phyloP scores from a whole-genome alignment of 2,797 vertebrate genomes.

The Spinibarbus caldwelli region DNA sequence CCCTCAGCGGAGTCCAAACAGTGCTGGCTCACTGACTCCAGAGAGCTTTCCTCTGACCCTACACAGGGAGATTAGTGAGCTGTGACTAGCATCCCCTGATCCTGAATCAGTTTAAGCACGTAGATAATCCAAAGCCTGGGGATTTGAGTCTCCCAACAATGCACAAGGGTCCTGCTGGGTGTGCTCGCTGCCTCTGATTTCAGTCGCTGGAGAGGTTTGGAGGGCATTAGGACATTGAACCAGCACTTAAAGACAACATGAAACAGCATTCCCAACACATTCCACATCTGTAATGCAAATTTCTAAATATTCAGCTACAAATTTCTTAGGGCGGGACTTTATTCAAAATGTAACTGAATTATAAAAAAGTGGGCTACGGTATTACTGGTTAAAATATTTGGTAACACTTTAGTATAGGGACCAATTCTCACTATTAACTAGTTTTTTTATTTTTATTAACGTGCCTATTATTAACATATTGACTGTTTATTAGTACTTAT shows the following conservation, averaged over 20 bases:
- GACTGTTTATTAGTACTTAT: no score
- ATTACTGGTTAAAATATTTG: background rate
- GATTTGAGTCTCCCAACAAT: conserved; percentile 57
- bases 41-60: conserved; percentile 56
- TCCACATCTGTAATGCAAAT: background rate
- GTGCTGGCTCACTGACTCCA: conserved; percentile 54
- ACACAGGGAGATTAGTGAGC: conserved; percentile 59
- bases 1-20: conserved; percentile 53
- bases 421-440: background rate
- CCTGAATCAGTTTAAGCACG: conserved; percentile 54
- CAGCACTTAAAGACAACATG: conserved; percentile 7
- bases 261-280: background rate
- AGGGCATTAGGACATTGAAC: conserved; percentile 7
- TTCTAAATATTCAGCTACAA: background rate
- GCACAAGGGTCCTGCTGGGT: conserved; percentile 40
- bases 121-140: conserved; percentile 60
- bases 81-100: conserved; percentile 56
- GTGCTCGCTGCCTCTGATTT: conserved; percentile 27
- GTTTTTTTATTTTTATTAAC: no score
- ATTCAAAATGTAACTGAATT: background rate
- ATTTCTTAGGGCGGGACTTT: background rate
- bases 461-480: no score
- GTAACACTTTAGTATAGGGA: background rate
- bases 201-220: conserved; percentile 31
- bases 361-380: no score